Base-by-base conservation (phyloP, 1,140 invertebrate genomes). In the Bombus cullumanus region DNA sequence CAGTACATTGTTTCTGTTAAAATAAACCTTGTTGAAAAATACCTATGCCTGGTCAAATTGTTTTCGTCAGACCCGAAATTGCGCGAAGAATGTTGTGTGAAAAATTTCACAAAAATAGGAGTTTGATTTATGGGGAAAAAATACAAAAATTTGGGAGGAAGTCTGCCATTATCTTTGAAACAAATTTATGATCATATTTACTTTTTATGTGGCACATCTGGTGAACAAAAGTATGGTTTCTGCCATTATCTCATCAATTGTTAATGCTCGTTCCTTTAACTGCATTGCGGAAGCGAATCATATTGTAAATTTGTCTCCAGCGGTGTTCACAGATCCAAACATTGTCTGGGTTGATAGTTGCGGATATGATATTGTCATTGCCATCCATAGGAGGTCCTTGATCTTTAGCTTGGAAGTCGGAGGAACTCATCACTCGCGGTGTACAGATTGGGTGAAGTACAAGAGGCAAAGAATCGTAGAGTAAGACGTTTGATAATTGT, bases 241-340 rank as follows among this genome's bases (percentile, higher is more conserved):
- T 96, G 5, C 96, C 96, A 88, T 98, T 97, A 91, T 96, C 96
- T 97, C 97, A 98, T 97, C 97, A 98, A 85, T 97, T 93, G n/a
- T 93, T 96, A 93, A 97, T 37, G 9, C 78, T 88, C 13, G 96
- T 96, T 25, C 95, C 95, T 68, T 94, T 93, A 9, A 96, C 97
- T 3, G 95, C 94, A 91, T 97, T 98, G 64, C 97, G 95, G 93
- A 98, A 98, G 9, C 92, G 93, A 3, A 98, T 97, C 98, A 98
- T 98, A 86, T 97, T 97, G 93, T 95, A 97, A 89, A 98, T 98
- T 92, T 97, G 96, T 13, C 96, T 94, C 98, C 98, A 98, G 39
- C 98, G 96, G 94, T 99, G 98, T 94, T 99, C 98, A 92, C 98
- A 99, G 1, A 98, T 94, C 98, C 98, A 99, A 2, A 97, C 98